Evolutionary conservation across 2,888 invertebrate species (phyloP).

Genomic region (Plusia festucae): DNA sequence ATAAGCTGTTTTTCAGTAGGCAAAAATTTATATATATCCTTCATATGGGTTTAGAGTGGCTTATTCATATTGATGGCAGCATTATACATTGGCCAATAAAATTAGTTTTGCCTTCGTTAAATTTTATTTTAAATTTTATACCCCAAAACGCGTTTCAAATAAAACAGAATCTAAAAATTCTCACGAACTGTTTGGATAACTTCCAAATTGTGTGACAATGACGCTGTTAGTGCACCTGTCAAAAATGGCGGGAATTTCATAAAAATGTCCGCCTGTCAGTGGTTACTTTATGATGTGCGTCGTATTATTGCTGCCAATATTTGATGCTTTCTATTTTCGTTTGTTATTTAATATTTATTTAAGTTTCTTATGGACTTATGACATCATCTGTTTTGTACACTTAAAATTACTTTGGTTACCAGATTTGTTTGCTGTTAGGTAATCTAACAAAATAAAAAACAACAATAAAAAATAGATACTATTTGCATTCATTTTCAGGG

Average conservation of each 20-base stretch:
- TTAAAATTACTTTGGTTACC: too few relatives aligned
- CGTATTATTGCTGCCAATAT: conserved; percentile 32
- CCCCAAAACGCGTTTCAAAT: conserved; percentile 44
- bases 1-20: too few relatives aligned
- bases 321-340: conserved; percentile 5
- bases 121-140: too few relatives aligned
- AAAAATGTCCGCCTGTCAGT: conserved; percentile 53
- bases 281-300: conserved; percentile 40
- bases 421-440: too few relatives aligned
- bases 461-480: too few relatives aligned
- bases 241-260: conserved; percentile 65
- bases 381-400: too few relatives aligned
- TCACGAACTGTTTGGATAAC: conserved; percentile 59
- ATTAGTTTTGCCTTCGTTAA: too few relatives aligned
- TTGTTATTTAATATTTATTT: not conserved
- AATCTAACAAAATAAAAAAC: too few relatives aligned
- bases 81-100: too few relatives aligned
- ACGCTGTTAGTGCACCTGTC: conserved; percentile 72
- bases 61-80: too few relatives aligned
- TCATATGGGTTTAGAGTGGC: too few relatives aligned
- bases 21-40: too few relatives aligned
- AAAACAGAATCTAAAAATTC: conserved; percentile 59
- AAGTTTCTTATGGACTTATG: not conserved
- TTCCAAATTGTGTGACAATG: conserved; percentile 77
- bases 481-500: not conserved